A percentile compares a stretch with the other conserved stretches of the same genome.
These are phyloP conservation scores for Selene dorsalis DNA, from an alignment of 2,797 vertebrate genomes.

Conservation along the genomic window DNA sequence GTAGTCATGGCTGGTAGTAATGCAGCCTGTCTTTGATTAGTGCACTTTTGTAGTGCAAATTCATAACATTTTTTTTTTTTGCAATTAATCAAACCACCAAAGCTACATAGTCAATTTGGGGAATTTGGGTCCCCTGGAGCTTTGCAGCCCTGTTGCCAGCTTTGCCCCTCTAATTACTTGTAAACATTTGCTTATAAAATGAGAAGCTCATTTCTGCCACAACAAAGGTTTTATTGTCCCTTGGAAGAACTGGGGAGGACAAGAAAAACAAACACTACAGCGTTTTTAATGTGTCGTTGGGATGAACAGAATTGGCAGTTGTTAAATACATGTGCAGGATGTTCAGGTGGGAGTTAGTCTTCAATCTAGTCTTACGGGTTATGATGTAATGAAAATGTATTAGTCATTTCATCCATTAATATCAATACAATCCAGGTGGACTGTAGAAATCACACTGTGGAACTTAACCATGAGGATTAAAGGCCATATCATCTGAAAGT, in stretches of 20 bases:
- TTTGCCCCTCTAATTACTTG: constrained; percentile 16
- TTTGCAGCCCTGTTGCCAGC: constrained; percentile 2
- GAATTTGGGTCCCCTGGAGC: background rate
- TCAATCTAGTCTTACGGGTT: constrained; percentile 28
- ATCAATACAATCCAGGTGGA: constrained; percentile 30
- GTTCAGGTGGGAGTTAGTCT: constrained; percentile 17
- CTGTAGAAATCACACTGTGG: constrained; percentile 32
- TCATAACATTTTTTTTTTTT: background rate
- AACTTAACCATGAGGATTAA: constrained; percentile 40
- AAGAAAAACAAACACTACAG: background rate
- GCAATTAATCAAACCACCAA: constrained; percentile 9
- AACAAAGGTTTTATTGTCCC: constrained; percentile 30
- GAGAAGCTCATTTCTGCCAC: constrained; percentile 26
- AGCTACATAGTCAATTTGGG: background rate
- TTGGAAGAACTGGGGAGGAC: background rate
- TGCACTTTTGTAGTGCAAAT: background rate
- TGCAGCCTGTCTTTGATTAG: background rate
- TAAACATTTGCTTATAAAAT: constrained; percentile 25
- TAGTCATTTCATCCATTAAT: background rate
- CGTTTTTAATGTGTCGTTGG: background rate
- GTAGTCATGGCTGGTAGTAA: background rate
- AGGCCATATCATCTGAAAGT: constrained; percentile 22
- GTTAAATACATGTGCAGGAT: background rate
- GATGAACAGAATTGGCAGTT: constrained; percentile 11
- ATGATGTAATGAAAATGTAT: constrained; percentile 17